Evolutionary conservation across 2,888 invertebrate genomes (phyloP).

Genomic region (Gerris lacustris): DNA sequence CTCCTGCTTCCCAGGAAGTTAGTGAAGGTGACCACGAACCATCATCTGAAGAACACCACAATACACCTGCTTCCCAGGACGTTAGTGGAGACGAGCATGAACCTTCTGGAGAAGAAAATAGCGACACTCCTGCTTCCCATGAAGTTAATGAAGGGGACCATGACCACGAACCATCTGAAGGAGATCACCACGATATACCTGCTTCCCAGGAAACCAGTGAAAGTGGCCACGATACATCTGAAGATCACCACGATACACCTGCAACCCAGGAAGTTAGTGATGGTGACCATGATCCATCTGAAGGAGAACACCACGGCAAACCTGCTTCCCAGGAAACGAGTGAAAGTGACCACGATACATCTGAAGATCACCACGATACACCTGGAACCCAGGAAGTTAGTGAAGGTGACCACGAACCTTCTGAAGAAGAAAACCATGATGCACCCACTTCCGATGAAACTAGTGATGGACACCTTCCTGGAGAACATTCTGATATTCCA

Average conservation of each 20-base stretch:
- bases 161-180: constrained; percentile 5
- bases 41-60: no score
- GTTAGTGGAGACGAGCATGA: constrained; percentile 21
- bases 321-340: no score
- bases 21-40: neutral
- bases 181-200: neutral
- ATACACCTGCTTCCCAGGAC: constrained; percentile 21
- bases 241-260: neutral
- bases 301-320: neutral
- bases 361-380: neutral
- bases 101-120: constrained; percentile 14
- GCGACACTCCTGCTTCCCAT: constrained; percentile 10
- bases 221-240: no score
- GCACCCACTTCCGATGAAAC: neutral
- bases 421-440: constrained; percentile 1
- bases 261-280: constrained; percentile 21
- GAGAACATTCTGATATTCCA: neutral
- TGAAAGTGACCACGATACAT: no score
- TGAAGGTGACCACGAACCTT: neutral
- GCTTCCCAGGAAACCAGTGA: constrained; percentile 12
- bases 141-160: constrained; percentile 16
- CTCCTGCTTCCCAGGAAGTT: constrained; percentile 10
- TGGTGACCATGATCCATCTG: constrained; percentile 20
- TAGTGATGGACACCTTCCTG: neutral
- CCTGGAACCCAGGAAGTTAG: neutral